These are phyloP conservation scores for Pseudobourletiella spinata DNA, from an alignment of 1,140 invertebrate species.

Conservation along the genomic window DNA sequence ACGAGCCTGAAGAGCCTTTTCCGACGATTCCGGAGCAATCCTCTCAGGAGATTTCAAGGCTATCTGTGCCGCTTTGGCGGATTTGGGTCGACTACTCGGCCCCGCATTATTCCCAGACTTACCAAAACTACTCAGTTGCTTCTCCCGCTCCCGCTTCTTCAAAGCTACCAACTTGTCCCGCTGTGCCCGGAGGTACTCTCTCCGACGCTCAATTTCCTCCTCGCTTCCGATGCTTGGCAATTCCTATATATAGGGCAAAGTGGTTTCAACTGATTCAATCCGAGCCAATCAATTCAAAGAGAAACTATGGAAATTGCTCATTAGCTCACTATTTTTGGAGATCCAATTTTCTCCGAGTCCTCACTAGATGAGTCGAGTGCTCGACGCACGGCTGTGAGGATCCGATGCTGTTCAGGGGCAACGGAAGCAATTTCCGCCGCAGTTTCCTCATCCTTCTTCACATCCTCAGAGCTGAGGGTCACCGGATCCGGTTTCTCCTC, in stretches of 20 bases:
- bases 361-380: slow-evolving; percentile 5
- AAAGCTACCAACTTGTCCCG: slow-evolving; percentile 79
- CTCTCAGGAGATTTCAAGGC: slow-evolving; percentile 42
- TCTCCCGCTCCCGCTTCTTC: slow-evolving; percentile 74
- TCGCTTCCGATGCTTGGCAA: slow-evolving; percentile 10
- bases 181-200: slow-evolving; percentile 68
- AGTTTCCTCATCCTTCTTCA: slow-evolving; percentile 12
- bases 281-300: neutral
- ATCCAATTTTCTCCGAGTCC: neutral
- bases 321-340: neutral
- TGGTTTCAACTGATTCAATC: neutral
- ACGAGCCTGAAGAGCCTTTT: slow-evolving; percentile 61
- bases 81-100: slow-evolving; percentile 50
- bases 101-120: slow-evolving; percentile 41
- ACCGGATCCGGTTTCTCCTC: neutral
- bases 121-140: slow-evolving; percentile 51
- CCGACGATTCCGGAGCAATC: slow-evolving; percentile 41
- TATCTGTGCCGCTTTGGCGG: slow-evolving; percentile 57
- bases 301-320: neutral
- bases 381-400: slow-evolving; percentile 23
- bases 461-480: neutral
- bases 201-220: slow-evolving; percentile 14
- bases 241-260: slow-evolving; percentile 7
- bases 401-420: slow-evolving; percentile 27
- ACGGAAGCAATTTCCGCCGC: slow-evolving; percentile 20